Evolutionary conservation across 2,888 invertebrate genomes (phyloP), one percentile per base, ranked within the genome.

Genomic region (Asteroscopus sphinx): DNA sequence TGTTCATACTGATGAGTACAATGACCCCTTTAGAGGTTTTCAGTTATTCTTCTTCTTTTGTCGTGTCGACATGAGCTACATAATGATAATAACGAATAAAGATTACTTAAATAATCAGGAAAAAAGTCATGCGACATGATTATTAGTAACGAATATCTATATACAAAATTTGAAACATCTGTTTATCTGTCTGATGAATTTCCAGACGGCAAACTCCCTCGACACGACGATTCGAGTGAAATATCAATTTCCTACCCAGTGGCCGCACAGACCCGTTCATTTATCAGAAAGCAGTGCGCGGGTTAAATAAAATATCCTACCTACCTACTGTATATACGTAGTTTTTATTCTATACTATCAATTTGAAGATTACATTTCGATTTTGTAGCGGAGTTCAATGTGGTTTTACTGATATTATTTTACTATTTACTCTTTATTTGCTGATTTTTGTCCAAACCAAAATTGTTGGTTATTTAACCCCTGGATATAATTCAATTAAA

Each of bases 191-290:
- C 44, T 56, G 62, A 71, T 71, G 70, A 66, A 68, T 74, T 67
- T 67, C 53, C 68, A 61, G 59, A 74, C 72, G 63, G 67, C 56
- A 61, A 68, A 68, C 73, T 76, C 73, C 72, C 73, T 71, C 64
- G 74, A 65, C 68, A 68, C 71, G 72, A 70, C 78, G 77, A 79
- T 80, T 76, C 78, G 81, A 89, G 82, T 88, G 85, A 90, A 90
- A 90, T 90, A 91, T 91, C 90, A 91, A 89, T 91, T 89, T 88
- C 85, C 88, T 85, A 80, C 76, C 79, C 83, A 76, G 76, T 83
- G 86, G 81, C 79, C 84, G 82, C 78, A 74, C 73, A 67, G 70
- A 68, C 77, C 75, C 81, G 79, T 83, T 86, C 88, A 87, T 91
- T 91, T 88, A 82, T 83, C 82, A 81, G 76, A 73, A 74, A 79